Evolutionary conservation across 2,888 invertebrate genomes (phyloP).

Genomic region (Mamestra brassicae): DNA sequence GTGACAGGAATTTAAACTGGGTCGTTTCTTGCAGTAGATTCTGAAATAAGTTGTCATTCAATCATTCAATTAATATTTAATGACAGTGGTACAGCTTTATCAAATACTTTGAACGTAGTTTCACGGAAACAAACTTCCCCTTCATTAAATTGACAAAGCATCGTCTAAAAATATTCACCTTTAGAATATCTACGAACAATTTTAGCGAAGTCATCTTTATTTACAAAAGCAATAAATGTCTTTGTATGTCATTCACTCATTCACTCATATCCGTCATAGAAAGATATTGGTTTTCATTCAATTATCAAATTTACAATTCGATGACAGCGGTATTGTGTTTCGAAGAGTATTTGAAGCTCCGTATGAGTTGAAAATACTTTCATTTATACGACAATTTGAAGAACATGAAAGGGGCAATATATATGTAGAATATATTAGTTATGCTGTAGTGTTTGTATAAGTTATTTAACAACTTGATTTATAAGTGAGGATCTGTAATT

Average conservation of each 20-base stretch:
- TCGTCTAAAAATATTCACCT: slow-evolving; percentile 14
- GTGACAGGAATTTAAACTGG: no score
- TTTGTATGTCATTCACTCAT: slow-evolving; percentile 27
- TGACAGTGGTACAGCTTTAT: background rate
- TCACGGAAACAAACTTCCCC: background rate
- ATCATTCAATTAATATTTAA: background rate
- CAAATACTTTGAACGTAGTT: background rate
- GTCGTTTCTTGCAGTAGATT: background rate
- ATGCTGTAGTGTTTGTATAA: no score
- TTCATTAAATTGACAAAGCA: slow-evolving; percentile 5
- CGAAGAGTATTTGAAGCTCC: background rate
- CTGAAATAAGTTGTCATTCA: background rate
- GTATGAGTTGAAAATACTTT: no score
- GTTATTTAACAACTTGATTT: no score
- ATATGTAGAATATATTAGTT: no score
- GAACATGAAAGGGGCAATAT: background rate
- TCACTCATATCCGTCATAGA: slow-evolving; percentile 22
- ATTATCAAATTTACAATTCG: slow-evolving; percentile 30
- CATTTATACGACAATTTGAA: no score
- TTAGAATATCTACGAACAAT: slow-evolving; percentile 2
- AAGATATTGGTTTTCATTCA: slow-evolving; percentile 39
- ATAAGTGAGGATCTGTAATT: no score
- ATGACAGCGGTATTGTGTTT: slow-evolving; percentile 22
- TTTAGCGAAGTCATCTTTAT: slow-evolving; percentile 33
- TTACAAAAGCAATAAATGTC: slow-evolving; percentile 36